phyloP scores from a whole-genome alignment of 1,140 invertebrate species.

The Caenorhabditis remanei region DNA sequence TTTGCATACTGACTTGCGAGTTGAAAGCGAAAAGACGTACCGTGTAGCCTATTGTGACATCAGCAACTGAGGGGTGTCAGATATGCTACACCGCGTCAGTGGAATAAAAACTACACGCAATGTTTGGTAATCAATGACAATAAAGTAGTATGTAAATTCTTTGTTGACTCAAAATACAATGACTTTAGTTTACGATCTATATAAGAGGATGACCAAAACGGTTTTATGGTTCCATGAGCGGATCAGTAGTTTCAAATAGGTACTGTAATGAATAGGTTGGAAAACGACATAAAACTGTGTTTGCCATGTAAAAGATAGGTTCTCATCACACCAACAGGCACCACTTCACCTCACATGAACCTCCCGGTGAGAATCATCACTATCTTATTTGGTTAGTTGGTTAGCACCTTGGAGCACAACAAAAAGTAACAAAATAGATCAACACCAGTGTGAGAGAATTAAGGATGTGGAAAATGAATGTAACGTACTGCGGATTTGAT shows the following conservation, averaged over 20 bases:
- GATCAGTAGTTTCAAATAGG: neutral
- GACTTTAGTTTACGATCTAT: slow-evolving; percentile 16
- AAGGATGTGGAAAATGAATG: neutral
- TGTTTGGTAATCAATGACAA: slow-evolving; percentile 33
- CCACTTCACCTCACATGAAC: neutral
- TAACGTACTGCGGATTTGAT: neutral
- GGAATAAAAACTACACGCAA: neutral
- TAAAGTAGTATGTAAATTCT: slow-evolving; percentile 42
- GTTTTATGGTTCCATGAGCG: neutral
- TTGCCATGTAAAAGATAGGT: no score
- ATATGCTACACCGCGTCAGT: slow-evolving; percentile 23
- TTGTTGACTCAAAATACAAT: slow-evolving; percentile 24
- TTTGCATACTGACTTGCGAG: slow-evolving; percentile 17
- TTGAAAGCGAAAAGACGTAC: neutral
- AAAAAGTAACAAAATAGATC: neutral
- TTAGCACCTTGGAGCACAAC: slow-evolving; percentile 15
- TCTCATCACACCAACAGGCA: neutral
- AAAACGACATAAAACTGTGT: no score
- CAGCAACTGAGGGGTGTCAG: slow-evolving; percentile 17
- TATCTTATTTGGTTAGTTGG: neutral
- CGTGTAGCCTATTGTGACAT: slow-evolving; percentile 43
- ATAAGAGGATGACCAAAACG: slow-evolving; percentile 3
- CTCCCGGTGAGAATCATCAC: neutral
- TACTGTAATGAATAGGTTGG: neutral
- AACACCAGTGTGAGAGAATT: neutral